Evolutionary conservation across 2,888 invertebrate genomes (phyloP).

Genomic region (Dione juno): DNA sequence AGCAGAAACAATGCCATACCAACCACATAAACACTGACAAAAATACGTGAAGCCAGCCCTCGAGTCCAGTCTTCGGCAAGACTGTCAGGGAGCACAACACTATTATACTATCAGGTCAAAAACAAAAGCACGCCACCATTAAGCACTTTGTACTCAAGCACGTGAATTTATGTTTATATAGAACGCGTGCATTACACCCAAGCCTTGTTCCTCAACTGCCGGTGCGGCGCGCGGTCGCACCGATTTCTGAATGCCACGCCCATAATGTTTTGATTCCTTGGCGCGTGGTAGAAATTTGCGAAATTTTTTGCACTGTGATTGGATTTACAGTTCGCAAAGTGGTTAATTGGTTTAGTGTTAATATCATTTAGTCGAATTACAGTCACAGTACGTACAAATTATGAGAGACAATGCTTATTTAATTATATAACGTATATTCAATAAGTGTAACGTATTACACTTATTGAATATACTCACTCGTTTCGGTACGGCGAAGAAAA

Average conservation of each 20-base stretch:
- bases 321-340: constrained; percentile 35
- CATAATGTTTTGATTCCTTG: constrained; percentile 63
- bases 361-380: constrained; percentile 17
- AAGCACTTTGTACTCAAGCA: constrained; percentile 37
- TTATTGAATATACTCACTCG: neutral
- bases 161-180: constrained; percentile 49
- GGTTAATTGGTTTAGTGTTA: constrained; percentile 37
- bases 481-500: constrained; percentile 31
- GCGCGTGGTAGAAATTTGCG: constrained; percentile 36
- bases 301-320: constrained; percentile 37
- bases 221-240: constrained; percentile 46
- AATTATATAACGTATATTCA: no score
- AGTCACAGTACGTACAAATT: neutral
- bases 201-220: constrained; percentile 54
- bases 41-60: constrained; percentile 35
- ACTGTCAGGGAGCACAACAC: constrained; percentile 43
- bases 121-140: constrained; percentile 20
- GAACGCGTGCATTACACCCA: constrained; percentile 52
- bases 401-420: neutral
- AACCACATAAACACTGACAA: constrained; percentile 42
- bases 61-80: constrained; percentile 40
- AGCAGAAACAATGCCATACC: constrained; percentile 49
- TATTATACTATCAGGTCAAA: constrained; percentile 7
- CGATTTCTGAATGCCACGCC: constrained; percentile 62
- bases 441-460: neutral